Evolutionary conservation across 2,113 vertebrate species (phyloP).

Genomic region (Uria aalge): DNA sequence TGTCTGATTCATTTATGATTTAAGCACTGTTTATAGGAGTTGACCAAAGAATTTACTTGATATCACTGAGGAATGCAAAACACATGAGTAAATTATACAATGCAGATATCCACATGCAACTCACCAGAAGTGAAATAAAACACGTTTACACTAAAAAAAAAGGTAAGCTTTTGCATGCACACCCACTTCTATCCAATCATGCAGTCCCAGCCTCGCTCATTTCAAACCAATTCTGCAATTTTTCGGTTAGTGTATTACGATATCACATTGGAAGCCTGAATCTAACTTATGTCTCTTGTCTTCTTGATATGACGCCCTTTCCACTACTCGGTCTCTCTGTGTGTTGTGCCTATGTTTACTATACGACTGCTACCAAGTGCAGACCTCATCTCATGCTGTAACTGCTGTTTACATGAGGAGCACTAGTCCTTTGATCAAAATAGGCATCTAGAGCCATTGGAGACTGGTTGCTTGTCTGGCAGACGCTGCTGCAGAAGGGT

Average conservation of each 20-base stretch:
- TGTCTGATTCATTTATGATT: slow-evolving; percentile 37
- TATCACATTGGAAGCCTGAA: background rate
- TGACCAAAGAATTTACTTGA: slow-evolving; percentile 42
- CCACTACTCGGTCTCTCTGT: background rate
- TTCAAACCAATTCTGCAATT: background rate
- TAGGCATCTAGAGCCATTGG: background rate
- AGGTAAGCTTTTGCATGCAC: background rate
- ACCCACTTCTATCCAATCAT: background rate
- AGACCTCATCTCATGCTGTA: background rate
- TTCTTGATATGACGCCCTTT: background rate
- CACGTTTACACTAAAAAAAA: background rate
- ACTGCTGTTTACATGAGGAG: background rate
- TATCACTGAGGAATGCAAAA: slow-evolving; percentile 56
- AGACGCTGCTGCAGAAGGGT: background rate
- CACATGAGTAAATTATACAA: slow-evolving; percentile 44
- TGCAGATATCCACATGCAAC: slow-evolving; percentile 4
- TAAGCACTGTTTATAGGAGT: background rate
- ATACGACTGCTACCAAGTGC: background rate
- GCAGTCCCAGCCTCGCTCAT: background rate
- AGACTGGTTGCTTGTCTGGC: background rate
- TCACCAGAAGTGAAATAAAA: slow-evolving; percentile 15
- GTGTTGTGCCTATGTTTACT: background rate
- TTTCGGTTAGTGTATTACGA: background rate
- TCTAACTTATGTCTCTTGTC: background rate
- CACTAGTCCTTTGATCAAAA: background rate